Evolutionary conservation across 1,140 invertebrate species (phyloP).

Genomic region (Plodia interpunctella): DNA sequence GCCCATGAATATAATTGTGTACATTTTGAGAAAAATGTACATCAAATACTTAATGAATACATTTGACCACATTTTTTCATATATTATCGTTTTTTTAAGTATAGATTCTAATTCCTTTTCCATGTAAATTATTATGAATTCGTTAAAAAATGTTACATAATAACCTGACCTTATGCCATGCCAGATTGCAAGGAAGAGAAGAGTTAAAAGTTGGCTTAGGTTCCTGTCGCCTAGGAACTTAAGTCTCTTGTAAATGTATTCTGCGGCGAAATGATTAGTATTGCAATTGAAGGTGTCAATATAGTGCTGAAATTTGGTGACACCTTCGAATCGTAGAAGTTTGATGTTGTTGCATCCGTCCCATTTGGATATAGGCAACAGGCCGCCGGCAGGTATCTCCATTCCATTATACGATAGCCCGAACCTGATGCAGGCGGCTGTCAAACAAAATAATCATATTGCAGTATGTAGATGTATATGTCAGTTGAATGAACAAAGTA

Average conservation of each 20-base stretch:
- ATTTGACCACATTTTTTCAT: conserved; percentile 69
- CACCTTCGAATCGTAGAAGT: conserved; percentile 85
- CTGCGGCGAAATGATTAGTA: conserved; percentile 94
- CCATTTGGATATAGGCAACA: conserved; percentile 80
- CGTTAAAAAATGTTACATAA: conserved; percentile 93
- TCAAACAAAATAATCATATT: conserved; percentile 22
- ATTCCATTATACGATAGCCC: conserved; percentile 91
- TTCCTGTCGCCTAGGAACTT: conserved; percentile 92
- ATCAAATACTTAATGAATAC: conserved; percentile 49
- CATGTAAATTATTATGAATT: conserved; percentile 91
- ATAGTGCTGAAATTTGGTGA: conserved; percentile 89
- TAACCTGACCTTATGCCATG: conserved; percentile 95
- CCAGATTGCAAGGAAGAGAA: conserved; percentile 94
- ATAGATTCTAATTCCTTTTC: conserved; percentile 85
- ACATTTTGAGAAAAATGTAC: conserved; percentile 83
- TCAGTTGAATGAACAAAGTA: too few relatives aligned
- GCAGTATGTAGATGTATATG: too few relatives aligned
- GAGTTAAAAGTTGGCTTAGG: conserved; percentile 88
- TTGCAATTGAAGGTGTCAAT: conserved; percentile 95
- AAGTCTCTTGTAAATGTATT: conserved; percentile 95
- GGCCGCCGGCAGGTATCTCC: conserved; percentile 71
- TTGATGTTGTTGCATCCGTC: conserved; percentile 92
- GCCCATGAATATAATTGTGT: conserved; percentile 90
- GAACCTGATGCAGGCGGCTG: conserved; percentile 78
- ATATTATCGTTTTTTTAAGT: conserved; percentile 70